Percentiles rank a stretch among this genome's conserved stretches.
Evolutionary conservation across 1,140 invertebrate genomes (phyloP).

Genomic region (Drosophila pseudoobscura): DNA sequence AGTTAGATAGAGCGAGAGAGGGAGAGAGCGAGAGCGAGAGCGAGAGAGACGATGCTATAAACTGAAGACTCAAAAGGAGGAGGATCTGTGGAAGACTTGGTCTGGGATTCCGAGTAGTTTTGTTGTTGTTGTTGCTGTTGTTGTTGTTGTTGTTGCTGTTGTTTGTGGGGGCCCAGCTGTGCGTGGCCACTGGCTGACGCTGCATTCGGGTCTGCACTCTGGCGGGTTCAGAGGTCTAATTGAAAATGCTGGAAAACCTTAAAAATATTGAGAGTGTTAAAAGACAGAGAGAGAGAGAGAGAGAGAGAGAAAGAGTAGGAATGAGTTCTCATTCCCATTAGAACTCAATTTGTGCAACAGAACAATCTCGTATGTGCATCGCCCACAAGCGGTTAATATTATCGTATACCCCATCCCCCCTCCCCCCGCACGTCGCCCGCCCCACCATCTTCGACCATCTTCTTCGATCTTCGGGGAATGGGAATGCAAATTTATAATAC

Average conservation of each 20-base stretch:
- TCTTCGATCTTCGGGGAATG: constrained; percentile 16
- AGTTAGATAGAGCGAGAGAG: constrained; percentile 25
- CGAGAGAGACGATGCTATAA: constrained; percentile 37
- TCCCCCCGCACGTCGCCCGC: not conserved
- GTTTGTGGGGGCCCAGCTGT: constrained; percentile 38
- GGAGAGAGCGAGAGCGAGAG: constrained; percentile 12
- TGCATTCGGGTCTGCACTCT: constrained; percentile 39
- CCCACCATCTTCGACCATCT: not conserved
- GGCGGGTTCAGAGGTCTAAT: constrained; percentile 80
- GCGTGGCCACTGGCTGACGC: constrained; percentile 20
- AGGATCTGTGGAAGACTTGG: not conserved
- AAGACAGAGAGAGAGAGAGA: constrained; percentile 14
- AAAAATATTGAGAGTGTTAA: constrained; percentile 72
- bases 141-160: no score
- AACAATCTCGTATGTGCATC: constrained; percentile 43
- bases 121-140: no score
- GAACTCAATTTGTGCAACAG: constrained; percentile 65
- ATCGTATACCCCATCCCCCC: constrained; percentile 4
- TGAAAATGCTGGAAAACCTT: constrained; percentile 80
- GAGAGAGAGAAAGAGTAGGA: not conserved
- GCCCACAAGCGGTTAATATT: constrained; percentile 59
- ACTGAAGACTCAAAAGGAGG: constrained; percentile 16
- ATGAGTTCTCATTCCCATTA: constrained; percentile 59
- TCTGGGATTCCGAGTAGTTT: constrained; percentile 17
- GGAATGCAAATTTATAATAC: constrained; percentile 74